Evolutionary conservation across 2,797 vertebrate genomes (phyloP), one percentile per base, ranked within the genome.

Genomic region (Microhierax caerulescens): DNA sequence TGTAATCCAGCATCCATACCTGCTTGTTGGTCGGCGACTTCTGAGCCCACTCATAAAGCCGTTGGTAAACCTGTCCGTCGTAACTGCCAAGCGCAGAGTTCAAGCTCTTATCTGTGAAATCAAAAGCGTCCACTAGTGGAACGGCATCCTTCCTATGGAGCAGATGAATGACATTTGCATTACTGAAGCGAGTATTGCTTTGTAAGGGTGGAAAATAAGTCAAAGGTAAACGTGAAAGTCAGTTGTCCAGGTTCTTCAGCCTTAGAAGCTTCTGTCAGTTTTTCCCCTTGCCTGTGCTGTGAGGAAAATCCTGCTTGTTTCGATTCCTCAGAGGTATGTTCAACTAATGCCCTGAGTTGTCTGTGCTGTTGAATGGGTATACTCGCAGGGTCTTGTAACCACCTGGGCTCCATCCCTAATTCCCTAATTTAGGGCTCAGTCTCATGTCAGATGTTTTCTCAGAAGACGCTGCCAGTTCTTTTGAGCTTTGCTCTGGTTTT

Each of bases 51-150:
- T 98, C 93, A 2, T 98, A 98, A 41, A 98, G 98, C n/a, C 98
- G 97, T 37, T 98, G 97, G 43, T 98, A 98, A 78, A 92, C 98
- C 9, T 98, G 97, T 23, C 98, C 98, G 0, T 98, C 98, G 0
- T 98, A 98, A 59, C 96, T 97, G 92, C 98, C 98, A 0, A 98
- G 97, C 0, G 98, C 98, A 0, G 98, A 98, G 65, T 98, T 98
- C 92, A 98, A 81, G 90, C 47, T 77, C 54, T 96, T 77, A 70
- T 98, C 98, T 1, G 97, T 95, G 94, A 97, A 98, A 95, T 98
- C 98, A 72, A 98, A 98, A 24, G 98, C 98, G 1, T 98, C 98
- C 28, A 98, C 98, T 56, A 98, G 88, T 3, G 98, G 97, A 88
- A 98, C 95, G 25, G 98, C 98, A 9, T 98, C 98, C 91, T 97